phyloP scores from a whole-genome alignment of 1,140 invertebrate genomes.

The Saxidomus purpurata region DNA sequence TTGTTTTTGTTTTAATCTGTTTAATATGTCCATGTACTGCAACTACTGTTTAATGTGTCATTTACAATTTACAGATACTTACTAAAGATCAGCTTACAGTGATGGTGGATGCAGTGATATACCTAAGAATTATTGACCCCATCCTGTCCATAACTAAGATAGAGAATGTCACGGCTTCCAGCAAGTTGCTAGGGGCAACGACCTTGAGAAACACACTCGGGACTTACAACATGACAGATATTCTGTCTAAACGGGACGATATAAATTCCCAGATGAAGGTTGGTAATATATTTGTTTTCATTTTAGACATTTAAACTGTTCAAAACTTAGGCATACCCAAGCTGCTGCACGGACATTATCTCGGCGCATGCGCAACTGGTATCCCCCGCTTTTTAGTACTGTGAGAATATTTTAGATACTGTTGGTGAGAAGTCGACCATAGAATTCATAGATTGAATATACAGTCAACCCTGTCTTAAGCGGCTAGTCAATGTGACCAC shows the following conservation, averaged over 20 bases:
- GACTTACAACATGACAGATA: conserved; percentile 36
- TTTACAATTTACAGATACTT: conserved; percentile 18
- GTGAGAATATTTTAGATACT: background rate
- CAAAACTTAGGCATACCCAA: background rate
- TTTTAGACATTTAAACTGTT: background rate
- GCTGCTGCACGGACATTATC: background rate
- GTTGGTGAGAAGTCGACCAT: no score
- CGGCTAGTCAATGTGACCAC: no score
- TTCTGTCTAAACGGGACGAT: conserved; percentile 17
- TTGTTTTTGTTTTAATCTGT: no score
- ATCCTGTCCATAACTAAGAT: conserved; percentile 5
- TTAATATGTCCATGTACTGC: no score
- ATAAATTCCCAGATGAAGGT: conserved; percentile 46
- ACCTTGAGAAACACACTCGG: conserved; percentile 36
- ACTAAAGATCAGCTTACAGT: conserved; percentile 42
- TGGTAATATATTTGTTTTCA: background rate
- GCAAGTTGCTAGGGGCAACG: conserved; percentile 47
- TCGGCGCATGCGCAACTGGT: background rate
- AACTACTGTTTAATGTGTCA: no score
- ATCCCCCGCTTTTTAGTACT: background rate
- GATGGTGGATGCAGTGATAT: conserved; percentile 43
- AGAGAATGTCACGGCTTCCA: background rate
- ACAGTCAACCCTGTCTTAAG: no score
- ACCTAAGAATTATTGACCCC: conserved; percentile 21
- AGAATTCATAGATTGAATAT: no score